Evolutionary conservation across 2,113 vertebrate genomes (phyloP).

Genomic region (Pogonocichla stellata): DNA sequence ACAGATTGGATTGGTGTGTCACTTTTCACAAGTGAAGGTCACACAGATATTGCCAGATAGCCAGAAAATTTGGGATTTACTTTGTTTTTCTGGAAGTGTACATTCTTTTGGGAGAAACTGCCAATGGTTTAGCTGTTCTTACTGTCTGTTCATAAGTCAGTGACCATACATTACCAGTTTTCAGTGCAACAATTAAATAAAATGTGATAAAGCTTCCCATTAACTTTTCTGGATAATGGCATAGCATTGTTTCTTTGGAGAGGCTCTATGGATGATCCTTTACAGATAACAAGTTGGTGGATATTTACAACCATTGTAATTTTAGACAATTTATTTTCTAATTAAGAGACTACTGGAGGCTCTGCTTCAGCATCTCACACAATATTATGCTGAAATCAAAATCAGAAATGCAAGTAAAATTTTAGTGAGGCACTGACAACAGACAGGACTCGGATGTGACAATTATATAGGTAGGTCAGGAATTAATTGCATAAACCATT

Average conservation of each 20-base stretch:
- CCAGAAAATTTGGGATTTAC: not conserved
- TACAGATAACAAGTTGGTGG: not conserved
- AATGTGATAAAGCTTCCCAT: not conserved
- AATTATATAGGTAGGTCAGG: not conserved
- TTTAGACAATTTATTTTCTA: not conserved
- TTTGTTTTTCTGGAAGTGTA: not conserved
- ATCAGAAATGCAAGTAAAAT: not conserved
- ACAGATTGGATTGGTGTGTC: not conserved
- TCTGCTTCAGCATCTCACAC: not conserved
- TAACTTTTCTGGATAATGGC: not conserved
- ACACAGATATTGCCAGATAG: not conserved
- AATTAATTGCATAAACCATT: not conserved
- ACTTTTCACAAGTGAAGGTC: not conserved
- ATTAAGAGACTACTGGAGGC: not conserved
- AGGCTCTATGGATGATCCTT: not conserved
- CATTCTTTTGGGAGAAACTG: not conserved
- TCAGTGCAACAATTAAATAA: not conserved
- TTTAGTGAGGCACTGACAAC: not conserved
- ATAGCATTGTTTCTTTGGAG: not conserved
- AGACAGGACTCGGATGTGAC: not conserved
- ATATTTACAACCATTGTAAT: not conserved
- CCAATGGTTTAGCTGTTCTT: not conserved
- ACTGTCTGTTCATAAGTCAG: not conserved
- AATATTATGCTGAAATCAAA: not conserved
- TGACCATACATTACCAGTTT: not conserved